Evolutionary conservation across 2,888 invertebrate genomes (phyloP).

Genomic region (Aethes cnicana): DNA sequence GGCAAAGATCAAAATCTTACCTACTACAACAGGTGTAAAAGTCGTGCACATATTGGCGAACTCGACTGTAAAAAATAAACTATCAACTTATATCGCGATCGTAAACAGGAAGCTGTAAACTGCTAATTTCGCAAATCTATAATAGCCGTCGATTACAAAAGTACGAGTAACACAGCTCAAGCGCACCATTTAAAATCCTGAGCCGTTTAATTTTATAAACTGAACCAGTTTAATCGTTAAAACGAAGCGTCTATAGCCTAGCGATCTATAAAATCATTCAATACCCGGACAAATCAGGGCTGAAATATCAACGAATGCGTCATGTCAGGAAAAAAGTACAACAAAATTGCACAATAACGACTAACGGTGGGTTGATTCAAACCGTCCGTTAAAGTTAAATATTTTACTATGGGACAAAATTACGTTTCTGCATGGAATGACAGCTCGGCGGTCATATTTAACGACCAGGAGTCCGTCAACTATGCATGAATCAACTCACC

Average conservation of each 20-base stretch:
- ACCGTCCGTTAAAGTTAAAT: no score
- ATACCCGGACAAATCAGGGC: background rate
- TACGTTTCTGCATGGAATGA: no score
- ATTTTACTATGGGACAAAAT: no score
- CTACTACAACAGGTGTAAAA: no score
- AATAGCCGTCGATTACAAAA: conserved; percentile 17
- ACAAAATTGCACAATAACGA: no score
- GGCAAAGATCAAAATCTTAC: no score
- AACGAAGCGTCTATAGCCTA: conserved; percentile 12
- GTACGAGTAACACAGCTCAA: background rate
- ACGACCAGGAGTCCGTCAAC: no score
- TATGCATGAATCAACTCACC: no score
- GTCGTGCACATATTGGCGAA: no score
- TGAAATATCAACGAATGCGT: background rate
- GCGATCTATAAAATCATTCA: conserved; percentile 9
- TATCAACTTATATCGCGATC: conserved; percentile 16
- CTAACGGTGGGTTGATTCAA: no score
- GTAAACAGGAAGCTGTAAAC: conserved; percentile 23
- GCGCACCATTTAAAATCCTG: conserved; percentile 13
- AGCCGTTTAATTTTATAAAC: conserved; percentile 23
- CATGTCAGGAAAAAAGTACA: no score
- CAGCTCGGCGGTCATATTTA: no score
- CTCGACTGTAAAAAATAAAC: conserved; percentile 17
- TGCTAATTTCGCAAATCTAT: conserved; percentile 26
- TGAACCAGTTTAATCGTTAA: conserved; percentile 27